phyloP scores from a whole-genome alignment of 1,140 invertebrate genomes.

The Micrasema longulum region DNA sequence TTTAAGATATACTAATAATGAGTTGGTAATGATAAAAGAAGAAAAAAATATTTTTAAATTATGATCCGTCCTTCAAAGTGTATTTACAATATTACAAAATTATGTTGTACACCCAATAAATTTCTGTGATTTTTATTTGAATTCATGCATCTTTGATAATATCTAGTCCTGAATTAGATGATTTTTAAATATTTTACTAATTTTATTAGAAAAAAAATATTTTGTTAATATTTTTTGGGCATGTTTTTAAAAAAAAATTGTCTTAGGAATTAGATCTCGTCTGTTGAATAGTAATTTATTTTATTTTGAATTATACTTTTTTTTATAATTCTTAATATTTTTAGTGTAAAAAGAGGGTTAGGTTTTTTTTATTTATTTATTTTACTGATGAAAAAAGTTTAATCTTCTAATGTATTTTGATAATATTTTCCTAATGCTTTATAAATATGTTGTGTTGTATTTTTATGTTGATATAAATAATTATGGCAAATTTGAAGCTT shows the following conservation, averaged over 20 bases:
- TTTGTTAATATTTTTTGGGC: conserved; percentile 5
- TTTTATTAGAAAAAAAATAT: conserved; percentile 14
- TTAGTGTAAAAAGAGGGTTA: too few relatives aligned
- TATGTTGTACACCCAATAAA: background rate
- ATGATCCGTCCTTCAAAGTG: conserved; percentile 27
- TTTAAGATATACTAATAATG: conserved; percentile 1
- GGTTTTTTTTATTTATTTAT: too few relatives aligned
- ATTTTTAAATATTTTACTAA: background rate
- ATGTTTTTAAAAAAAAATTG: background rate
- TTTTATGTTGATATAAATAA: too few relatives aligned
- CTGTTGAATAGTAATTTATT: background rate
- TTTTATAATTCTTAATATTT: too few relatives aligned
- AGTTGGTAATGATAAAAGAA: background rate
- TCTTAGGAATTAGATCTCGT: background rate
- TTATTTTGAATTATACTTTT: conserved; percentile 11
- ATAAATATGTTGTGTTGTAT: too few relatives aligned
- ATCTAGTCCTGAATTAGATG: background rate
- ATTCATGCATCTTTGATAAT: too few relatives aligned
- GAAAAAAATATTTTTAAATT: conserved; percentile 4
- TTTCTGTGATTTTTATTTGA: conserved; percentile 19
- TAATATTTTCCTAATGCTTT: too few relatives aligned
- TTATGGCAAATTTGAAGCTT: too few relatives aligned
- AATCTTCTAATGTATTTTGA: too few relatives aligned
- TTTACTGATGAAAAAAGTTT: too few relatives aligned
- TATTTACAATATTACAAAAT: background rate